phyloP scores from a whole-genome alignment of 2,888 invertebrate genomes.

The Spialia ferax region DNA sequence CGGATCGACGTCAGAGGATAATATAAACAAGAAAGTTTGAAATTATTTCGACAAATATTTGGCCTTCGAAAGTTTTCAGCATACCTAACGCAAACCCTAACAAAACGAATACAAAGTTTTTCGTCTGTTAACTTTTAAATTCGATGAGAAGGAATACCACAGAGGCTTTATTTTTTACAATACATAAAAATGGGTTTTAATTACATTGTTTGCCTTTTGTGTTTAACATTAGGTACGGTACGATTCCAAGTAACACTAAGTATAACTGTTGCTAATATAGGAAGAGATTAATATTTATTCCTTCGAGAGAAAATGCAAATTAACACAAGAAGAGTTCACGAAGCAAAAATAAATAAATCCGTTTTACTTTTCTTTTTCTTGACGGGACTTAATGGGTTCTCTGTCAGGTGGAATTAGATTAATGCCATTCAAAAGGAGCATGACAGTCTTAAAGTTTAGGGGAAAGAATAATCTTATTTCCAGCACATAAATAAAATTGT shows the following conservation, averaged over 20 bases:
- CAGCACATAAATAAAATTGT: conserved; percentile 53
- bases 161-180: neutral
- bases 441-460: conserved; percentile 46
- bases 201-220: too few relatives aligned
- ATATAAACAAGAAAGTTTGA: conserved; percentile 57
- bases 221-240: too few relatives aligned
- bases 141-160: neutral
- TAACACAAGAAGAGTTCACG: neutral
- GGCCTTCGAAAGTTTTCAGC: conserved; percentile 53
- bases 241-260: too few relatives aligned
- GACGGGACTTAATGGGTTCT: neutral
- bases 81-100: conserved; percentile 53
- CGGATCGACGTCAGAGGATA: conserved; percentile 49
- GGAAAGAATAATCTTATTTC: conserved; percentile 50
- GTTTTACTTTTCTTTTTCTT: conserved; percentile 1
- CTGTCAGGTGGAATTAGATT: conserved; percentile 7
- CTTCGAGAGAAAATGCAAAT: neutral
- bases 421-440: conserved; percentile 21
- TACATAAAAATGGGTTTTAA: too few relatives aligned
- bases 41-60: conserved; percentile 62
- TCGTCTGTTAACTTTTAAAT: conserved; percentile 40
- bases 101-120: conserved; percentile 60
- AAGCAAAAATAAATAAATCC: neutral
- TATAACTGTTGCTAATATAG: too few relatives aligned
- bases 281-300: too few relatives aligned